Conservation (phyloP, 1,140 invertebrate genomes). For the Chelonus insularis region DNA sequence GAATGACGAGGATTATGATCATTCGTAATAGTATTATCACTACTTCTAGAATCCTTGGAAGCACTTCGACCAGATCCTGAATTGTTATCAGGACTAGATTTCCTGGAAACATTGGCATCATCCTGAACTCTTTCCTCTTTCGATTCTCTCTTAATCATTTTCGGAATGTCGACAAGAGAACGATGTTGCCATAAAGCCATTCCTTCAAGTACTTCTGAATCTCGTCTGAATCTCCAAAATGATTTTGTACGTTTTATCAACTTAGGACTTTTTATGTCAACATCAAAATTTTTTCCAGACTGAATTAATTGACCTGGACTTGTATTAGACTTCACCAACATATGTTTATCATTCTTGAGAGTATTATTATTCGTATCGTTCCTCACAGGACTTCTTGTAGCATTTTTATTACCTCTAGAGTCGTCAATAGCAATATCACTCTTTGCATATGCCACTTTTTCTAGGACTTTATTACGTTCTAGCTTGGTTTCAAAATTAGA, state of each 20-base stretch:
- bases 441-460: constrained; percentile 33
- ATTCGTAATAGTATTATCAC: constrained; percentile 52
- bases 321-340: constrained; percentile 40
- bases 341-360: constrained; percentile 46
- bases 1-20: constrained; percentile 30
- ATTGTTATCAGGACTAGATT: constrained; percentile 52
- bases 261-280: constrained; percentile 60
- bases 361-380: constrained; percentile 66
- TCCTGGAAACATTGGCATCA: constrained; percentile 48
- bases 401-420: constrained; percentile 25
- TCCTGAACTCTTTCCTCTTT: constrained; percentile 57
- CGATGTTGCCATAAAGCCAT: constrained; percentile 84
- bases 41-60: constrained; percentile 51
- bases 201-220: constrained; percentile 74
- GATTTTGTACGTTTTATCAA: constrained; percentile 79
- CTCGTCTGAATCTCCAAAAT: constrained; percentile 79
- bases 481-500: constrained; percentile 59
- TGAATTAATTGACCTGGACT: constrained; percentile 50
- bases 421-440: constrained; percentile 10
- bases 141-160: constrained; percentile 63
- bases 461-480: constrained; percentile 51
- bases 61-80: constrained; percentile 48
- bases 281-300: constrained; percentile 51
- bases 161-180: constrained; percentile 70
- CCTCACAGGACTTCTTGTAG: constrained; percentile 47